Percentiles rank a stretch among this genome's conserved stretches.
Conservation (phyloP, 2,797 vertebrate genomes). For the Eupleurogrammus muticus region DNA sequence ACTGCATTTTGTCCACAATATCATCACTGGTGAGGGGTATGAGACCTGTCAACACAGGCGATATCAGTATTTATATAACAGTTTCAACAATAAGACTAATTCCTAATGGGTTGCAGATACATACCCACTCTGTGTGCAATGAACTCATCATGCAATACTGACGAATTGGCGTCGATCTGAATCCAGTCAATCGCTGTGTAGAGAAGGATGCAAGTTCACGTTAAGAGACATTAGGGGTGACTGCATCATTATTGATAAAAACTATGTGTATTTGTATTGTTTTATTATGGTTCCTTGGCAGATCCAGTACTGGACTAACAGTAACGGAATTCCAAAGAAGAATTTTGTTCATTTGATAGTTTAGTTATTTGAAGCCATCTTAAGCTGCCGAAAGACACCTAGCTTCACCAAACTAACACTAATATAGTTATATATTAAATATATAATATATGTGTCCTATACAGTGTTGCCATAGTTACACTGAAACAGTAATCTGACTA, state of each 20-base stretch:
- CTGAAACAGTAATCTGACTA: too few relatives aligned
- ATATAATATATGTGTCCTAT: too few relatives aligned
- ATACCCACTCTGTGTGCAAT: slow-evolving; percentile 96
- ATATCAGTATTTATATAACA: neutral
- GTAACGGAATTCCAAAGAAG: too few relatives aligned
- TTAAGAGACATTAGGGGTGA: neutral
- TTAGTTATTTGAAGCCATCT: too few relatives aligned
- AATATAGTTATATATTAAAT: too few relatives aligned
- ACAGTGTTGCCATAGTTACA: too few relatives aligned
- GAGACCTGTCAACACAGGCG: slow-evolving; percentile 84
- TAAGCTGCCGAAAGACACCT: too few relatives aligned
- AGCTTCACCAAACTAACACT: too few relatives aligned
- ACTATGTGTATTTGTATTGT: neutral
- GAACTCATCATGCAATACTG: slow-evolving; percentile 96
- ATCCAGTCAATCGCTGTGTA: slow-evolving; percentile 97
- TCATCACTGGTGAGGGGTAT: slow-evolving; percentile 98
- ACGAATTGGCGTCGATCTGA: slow-evolving; percentile 98
- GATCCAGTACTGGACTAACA: neutral
- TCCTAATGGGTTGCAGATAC: slow-evolving; percentile 57
- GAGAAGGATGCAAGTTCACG: neutral
- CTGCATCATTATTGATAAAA: neutral
- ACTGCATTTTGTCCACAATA: slow-evolving; percentile 98
- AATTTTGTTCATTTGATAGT: too few relatives aligned
- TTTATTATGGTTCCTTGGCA: neutral
- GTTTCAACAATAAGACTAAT: neutral